Evolutionary conservation across 2,888 invertebrate genomes (phyloP), one percentile per base, ranked within the genome.

Genomic region (Caenorhabditis angaria): DNA sequence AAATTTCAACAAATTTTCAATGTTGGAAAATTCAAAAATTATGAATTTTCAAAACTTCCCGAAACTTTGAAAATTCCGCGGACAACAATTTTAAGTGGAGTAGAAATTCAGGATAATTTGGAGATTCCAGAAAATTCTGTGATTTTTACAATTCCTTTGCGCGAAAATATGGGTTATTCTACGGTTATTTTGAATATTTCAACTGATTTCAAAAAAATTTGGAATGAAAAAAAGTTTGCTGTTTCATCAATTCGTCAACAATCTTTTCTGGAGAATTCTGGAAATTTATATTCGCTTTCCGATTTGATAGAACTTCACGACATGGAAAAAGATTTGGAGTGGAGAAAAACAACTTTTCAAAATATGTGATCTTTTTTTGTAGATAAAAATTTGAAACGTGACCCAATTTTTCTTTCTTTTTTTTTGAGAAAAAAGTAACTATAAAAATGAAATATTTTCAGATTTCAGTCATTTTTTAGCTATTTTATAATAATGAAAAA

Each of bases 191-290:
- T 82, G 22, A 57, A 68, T 5, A 70, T 69, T 8, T 54, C 56
- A 0, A 65, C 71, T n/a, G 78, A 82, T 65, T 65, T 82, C n/a
- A 82, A 82, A 63, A 64, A 32, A 54, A 67, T 50, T 27, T 47
- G 54, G 54, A 51, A 67, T 24, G 28, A 50, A 67, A 25, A 29
- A 50, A 3, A 48, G 58, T 12, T 77, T 69, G n/a, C 61, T 71
- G 41, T 18, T 6, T 14, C 10, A 18, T 18, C 41, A 41, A 41
- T 18, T 12, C 41, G 41, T 27, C n/a, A 57, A 24, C 28, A n/a
- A 55, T 63, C 72, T 8, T 57, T 72, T 5, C 8, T 65, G 65
- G 22, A 65, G 68, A 35, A 53, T 72, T 2, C 28, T 32, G 4
- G 27, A 35, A 4, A 64, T 12, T 24, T 60, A 54, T 20, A 65